Evolutionary conservation across 1,140 invertebrate species (phyloP), one percentile per base, ranked within the genome.

Genomic region (Nasonia vitripennis): DNA sequence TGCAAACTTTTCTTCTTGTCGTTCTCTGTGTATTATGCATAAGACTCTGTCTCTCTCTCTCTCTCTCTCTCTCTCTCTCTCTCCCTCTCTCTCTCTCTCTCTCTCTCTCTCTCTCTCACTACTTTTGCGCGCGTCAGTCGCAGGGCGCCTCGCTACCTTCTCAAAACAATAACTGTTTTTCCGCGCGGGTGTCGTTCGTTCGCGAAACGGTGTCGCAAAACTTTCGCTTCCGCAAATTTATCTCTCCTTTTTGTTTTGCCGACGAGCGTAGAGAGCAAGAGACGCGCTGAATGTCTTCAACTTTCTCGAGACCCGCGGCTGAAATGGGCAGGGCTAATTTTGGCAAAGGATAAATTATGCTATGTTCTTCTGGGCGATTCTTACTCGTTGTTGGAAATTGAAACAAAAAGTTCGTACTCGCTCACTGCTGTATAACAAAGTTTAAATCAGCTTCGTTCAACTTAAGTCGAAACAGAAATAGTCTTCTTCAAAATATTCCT

Each of bases 1-100:
- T 80, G 78, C 67, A 80, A 80, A 80, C 23, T 80, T 80, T 80
- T 70, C 78, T 80, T 55, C 62, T 80, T 70, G 12, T 79, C 31
- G 77, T 4, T 62, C n/a, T 78, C n/a, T 77, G 37, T 74, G 17
- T 74, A 74, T 37, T 74, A 48, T 78, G 45, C 34, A 51, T 5
- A 51, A 78, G 45, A 51, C 78, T 31, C 12, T n/a, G 7, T 73
- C 70, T 17, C n/a, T 45, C 20, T 73, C 70, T 37, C 31, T 23
- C 0, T 62, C 20, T 1, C 27, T 27, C 27, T 27, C 27, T 27
- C 27, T 27, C 27, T 27, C 27, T 27, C 27, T 27, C n/a, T n/a
- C n/a, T n/a, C n/a, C n/a, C n/a, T n/a, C n/a, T n/a, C n/a, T n/a
- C 27, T 27, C 27, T 27, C 27, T 27, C 27, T 27, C 27, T 27